Evolutionary conservation across 1,140 invertebrate genomes (phyloP).

Genomic region (Hyphantria cunea): DNA sequence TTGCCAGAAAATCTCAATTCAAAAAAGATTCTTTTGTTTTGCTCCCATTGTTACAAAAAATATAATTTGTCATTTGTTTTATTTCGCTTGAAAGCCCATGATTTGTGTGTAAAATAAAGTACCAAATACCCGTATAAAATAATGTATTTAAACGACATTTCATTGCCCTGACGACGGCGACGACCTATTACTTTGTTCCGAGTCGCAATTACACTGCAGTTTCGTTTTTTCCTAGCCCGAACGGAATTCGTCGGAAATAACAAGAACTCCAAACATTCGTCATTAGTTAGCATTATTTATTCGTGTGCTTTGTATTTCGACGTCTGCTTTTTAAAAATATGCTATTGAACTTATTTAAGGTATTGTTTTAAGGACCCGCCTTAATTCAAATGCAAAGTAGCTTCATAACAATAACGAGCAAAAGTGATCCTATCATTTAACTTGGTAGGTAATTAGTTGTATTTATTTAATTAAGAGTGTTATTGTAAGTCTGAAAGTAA

Average conservation of each 20-base stretch:
- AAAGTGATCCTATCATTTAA: not conserved
- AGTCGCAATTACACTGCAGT: constrained; percentile 61
- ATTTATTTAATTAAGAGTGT: not conserved
- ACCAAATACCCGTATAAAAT: no score
- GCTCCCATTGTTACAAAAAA: no score
- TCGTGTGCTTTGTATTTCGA: constrained; percentile 59
- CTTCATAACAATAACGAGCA: not conserved
- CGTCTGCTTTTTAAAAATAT: constrained; percentile 63
- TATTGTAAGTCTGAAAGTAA: not conserved
- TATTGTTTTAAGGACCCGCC: constrained; percentile 41
- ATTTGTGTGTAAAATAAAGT: no score
- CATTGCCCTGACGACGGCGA: no score
- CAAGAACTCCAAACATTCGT: constrained; percentile 67
- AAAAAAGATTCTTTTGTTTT: no score
- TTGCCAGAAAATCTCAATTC: no score
- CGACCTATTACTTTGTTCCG: constrained; percentile 62
- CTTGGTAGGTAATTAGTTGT: constrained; percentile 17
- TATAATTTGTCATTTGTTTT: no score
- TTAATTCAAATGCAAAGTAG: constrained; percentile 13
- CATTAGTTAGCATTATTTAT: constrained; percentile 71
- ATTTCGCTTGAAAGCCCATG: no score
- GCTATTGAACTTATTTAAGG: constrained; percentile 49
- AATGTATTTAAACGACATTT: no score
- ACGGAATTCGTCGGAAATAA: constrained; percentile 54
- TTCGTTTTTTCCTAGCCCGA: constrained; percentile 49